Evolutionary conservation across 64 coral and sea anemone species (phyloP).

Genomic region (Actinia equina): DNA sequence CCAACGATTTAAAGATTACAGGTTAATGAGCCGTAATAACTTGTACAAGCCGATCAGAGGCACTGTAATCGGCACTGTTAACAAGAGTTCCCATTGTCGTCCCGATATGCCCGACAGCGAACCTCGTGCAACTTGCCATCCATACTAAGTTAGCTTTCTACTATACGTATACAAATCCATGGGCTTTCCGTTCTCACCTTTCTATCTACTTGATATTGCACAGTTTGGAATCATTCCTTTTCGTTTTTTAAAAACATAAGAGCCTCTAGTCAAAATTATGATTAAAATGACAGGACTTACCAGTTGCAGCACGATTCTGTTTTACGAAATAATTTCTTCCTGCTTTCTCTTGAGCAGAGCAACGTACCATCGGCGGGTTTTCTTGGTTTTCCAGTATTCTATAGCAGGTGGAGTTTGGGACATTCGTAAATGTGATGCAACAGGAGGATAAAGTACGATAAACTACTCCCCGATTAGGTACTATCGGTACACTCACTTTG

Average conservation of each 20-base stretch:
- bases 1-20: no score
- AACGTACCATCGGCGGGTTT: background rate
- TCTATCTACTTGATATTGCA: no score
- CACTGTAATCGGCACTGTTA: no score
- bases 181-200: no score
- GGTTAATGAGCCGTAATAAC: no score
- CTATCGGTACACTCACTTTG: background rate
- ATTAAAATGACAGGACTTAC: background rate
- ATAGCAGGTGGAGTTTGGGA: background rate
- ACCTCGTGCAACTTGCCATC: no score
- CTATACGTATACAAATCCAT: no score
- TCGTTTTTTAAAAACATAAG: background rate
- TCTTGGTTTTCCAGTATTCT: background rate
- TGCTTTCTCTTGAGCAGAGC: background rate
- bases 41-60: no score
- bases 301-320: background rate
- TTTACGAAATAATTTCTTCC: background rate
- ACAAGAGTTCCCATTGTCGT: no score
- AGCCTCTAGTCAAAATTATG: background rate
- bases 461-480: background rate
- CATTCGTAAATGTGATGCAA: background rate
- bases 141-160: no score
- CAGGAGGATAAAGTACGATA: background rate
- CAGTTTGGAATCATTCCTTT: background rate
- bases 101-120: no score